Base-by-base conservation (phyloP, 2,888 invertebrate species). In the Neelides folsomi region DNA sequence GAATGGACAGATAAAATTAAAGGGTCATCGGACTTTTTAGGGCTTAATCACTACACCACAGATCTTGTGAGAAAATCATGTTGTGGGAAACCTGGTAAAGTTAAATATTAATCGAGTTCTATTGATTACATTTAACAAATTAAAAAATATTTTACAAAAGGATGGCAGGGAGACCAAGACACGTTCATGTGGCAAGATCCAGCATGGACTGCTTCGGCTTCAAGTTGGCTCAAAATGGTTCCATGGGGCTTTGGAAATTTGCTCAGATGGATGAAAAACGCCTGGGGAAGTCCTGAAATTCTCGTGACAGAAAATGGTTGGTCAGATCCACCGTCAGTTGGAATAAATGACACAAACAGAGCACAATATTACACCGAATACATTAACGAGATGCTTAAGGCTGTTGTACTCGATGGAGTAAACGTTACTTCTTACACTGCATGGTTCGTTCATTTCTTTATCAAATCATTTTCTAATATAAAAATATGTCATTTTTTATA, bases 281-380 rank as follows among this genome's bases (percentile, higher is more conserved):
- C 74, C 18, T 82, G 79, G 69, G 72, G 72, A 41, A 77, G 79
- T 66, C 77, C 78, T 0, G 68, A 74, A 43, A 71, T 81, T 7
- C 74, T 73, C 53, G 67, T 81, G 1, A 76, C 77, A 0, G 81
- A 79, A 65, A 80, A 79, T 57, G 80, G 80, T 1, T 75, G 72
- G 69, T 72, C 75, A 12, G 75, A 75, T 20, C 3, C 27, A 5
- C 75, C 73, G 1, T 71, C 72, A 27, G 7, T 27, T 27, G 7
- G 27, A 27, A 5, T 27, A 27, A 27, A 27, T 27, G 27, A 27
- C 7, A 27, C 27, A 7, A 27, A 27, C 27, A 27, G 27, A 27
- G 27, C 27, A 5, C 3, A 27, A 27, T 27, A 27, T 7, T 27
- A 27, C 27, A 27, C 27, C 3, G 27, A 27, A 27, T 27, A 27